Conservation (phyloP, 2,797 vertebrate species). For the Platyrinchus mystaceus region DNA sequence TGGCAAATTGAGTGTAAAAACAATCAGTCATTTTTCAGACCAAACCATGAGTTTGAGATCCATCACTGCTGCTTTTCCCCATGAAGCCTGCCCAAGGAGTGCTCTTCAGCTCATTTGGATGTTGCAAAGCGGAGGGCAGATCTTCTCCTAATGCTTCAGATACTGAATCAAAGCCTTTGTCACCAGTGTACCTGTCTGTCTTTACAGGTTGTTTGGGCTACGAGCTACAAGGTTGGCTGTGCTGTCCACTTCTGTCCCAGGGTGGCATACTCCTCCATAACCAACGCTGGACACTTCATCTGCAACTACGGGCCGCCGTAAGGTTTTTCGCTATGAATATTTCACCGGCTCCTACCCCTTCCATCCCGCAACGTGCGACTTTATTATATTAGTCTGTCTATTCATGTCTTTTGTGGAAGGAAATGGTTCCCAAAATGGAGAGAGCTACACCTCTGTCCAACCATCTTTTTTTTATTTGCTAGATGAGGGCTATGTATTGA, state of each 20-base stretch:
- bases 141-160: background rate
- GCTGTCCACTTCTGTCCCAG: constrained; percentile 77
- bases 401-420: background rate
- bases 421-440: background rate
- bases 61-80: background rate
- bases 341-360: background rate
- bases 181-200: background rate
- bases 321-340: constrained; percentile 45
- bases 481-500: background rate
- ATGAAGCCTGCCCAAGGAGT: background rate
- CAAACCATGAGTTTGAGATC: background rate
- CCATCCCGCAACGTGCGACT: background rate
- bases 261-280: background rate
- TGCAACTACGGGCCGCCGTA: constrained; percentile 86
- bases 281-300: constrained; percentile 72
- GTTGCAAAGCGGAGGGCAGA: background rate
- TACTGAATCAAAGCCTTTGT: background rate
- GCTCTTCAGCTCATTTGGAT: background rate
- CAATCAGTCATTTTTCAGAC: background rate
- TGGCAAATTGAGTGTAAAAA: background rate
- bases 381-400: background rate
- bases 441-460: background rate
- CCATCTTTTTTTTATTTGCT: background rate
- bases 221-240: constrained; percentile 86
- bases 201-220: constrained; percentile 85